A percentile compares a stretch with the other conserved stretches of the same genome.
phyloP scores from a whole-genome alignment of 2,797 vertebrate genomes.

The Poliocrania exsul region DNA sequence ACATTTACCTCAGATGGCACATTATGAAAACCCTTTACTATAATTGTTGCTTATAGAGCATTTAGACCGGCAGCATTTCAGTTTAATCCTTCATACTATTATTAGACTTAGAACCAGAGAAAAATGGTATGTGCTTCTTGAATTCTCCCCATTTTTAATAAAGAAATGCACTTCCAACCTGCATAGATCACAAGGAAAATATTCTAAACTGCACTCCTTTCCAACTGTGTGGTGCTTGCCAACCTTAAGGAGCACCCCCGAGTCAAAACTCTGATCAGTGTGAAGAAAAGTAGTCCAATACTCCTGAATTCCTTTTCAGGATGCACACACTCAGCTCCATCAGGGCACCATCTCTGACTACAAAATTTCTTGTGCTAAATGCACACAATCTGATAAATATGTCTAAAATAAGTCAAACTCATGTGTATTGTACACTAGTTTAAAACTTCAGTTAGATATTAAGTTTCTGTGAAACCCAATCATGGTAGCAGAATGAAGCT shows the following conservation, averaged over 20 bases:
- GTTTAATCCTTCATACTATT: neutral
- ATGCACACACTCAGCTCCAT: neutral
- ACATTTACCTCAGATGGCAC: neutral
- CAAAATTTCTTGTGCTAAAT: neutral
- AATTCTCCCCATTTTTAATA: neutral
- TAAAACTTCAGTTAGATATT: neutral
- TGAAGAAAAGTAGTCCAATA: neutral
- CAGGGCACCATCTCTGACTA: neutral
- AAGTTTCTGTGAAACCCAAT: neutral
- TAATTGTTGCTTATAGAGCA: neutral
- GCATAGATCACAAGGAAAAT: neutral
- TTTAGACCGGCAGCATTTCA: neutral
- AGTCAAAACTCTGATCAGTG: neutral
- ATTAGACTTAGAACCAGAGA: neutral
- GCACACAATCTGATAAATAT: neutral
- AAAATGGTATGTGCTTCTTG: neutral
- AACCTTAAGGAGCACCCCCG: neutral
- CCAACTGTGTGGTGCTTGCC: neutral
- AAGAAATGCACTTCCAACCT: neutral
- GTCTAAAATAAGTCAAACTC: neutral
- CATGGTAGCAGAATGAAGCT: neutral
- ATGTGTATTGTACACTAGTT: neutral
- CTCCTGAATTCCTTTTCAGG: neutral
- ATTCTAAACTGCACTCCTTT: neutral
- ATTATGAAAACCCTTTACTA: neutral